Evolutionary conservation across 2,888 invertebrate genomes (phyloP), one percentile per base, ranked within the genome.

Genomic region (Cerceris rybyensis): DNA sequence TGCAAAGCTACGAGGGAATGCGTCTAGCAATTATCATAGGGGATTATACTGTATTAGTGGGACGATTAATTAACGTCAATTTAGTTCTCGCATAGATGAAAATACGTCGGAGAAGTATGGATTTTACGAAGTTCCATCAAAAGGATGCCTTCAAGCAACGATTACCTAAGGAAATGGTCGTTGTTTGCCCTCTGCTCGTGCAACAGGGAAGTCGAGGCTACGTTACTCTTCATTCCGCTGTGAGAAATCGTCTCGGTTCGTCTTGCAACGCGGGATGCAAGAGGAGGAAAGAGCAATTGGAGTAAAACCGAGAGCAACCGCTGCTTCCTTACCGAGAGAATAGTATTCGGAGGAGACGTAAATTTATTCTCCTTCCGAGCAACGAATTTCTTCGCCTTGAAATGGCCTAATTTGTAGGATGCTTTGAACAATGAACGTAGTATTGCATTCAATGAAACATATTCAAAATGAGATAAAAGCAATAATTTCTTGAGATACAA

Each of bases 181-280:
- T 61, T 79, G 70, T 82, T 75, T 82, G 59, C 68, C 13, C 49
- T n/a, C 67, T 57, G 58, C 54, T 58, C 43, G n/a, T 6, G 55
- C 50, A 66, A 55, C 70, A 60, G 57, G 54, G 64, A 58, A 68
- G 59, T 57, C 57, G 57, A 50, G 67, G 11, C 7, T 61, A 55
- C 82, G 74, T 80, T 81, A 67, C 63, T 83, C 78, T 76, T 82
- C 67, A 70, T 80, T 61, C 68, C 28, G 70, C 67, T 28, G 75
- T 85, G 77, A 79, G 60, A 85, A 84, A 85, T 84, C 74, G 69
- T 71, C 67, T 60, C 67, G 70, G 73, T 76, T 74, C 78, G 75
- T 76, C 70, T 79, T 66, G 64, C 72, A 50, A 60, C 55, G 50
- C 16, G 17, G 43, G 16, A 65, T 54, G 57, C 28, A 70, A 60